Evolutionary conservation across 2,797 vertebrate genomes (phyloP).

Genomic region (Protosalanx chinensis): DNA sequence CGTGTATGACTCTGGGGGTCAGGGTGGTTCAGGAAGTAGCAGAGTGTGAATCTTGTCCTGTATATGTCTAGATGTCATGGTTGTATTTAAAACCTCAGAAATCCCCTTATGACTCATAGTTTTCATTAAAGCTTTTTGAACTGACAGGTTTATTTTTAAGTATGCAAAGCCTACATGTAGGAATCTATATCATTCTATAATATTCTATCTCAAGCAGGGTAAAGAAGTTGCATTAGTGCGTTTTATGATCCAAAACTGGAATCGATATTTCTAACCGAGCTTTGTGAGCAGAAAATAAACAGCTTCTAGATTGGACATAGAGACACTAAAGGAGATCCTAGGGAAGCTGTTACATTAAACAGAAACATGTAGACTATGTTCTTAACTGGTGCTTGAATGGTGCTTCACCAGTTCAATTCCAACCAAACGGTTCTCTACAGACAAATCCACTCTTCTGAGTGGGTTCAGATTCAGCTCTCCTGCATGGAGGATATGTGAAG

Average conservation of each 20-base stretch:
- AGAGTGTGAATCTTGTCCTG: background rate
- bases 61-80: background rate
- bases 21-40: background rate
- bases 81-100: background rate
- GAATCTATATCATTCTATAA: background rate
- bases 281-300: constrained; percentile 15
- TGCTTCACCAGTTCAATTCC: too few species aligned
- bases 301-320: constrained; percentile 14
- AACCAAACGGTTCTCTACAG: too few species aligned
- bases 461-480: too few species aligned
- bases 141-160: background rate
- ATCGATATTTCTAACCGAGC: constrained; percentile 36
- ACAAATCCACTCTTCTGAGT: too few species aligned
- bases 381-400: background rate
- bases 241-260: constrained; percentile 29
- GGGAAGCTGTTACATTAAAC: background rate
- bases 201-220: background rate
- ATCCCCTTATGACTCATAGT: background rate
- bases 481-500: too few species aligned
- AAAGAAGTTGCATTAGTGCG: constrained; percentile 16
- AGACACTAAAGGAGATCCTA: constrained; percentile 4
- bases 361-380: background rate
- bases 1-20: background rate
- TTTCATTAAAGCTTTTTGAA: too few species aligned
- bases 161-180: background rate